These are phyloP conservation scores for Hermodice carunculata DNA, from an alignment of 2,888 invertebrate species.

Conservation along the genomic window DNA sequence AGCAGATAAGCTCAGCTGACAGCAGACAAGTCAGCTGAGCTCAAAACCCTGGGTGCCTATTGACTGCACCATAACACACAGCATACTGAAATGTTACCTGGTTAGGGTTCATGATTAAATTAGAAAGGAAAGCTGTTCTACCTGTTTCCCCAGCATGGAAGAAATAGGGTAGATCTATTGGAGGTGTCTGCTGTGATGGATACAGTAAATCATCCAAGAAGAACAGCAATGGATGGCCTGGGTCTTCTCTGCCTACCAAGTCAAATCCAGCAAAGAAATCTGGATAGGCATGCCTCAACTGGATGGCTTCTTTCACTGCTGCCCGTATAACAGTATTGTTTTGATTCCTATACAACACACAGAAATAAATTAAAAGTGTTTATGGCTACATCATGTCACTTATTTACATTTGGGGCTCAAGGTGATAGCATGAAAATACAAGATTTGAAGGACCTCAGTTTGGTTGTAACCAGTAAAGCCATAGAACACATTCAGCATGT, in stretches of 20 bases:
- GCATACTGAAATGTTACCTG: no score
- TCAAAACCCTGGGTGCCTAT: no score
- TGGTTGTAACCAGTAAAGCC: no score
- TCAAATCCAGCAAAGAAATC: conserved; percentile 62
- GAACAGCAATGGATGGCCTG: conserved; percentile 50
- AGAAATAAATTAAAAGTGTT: background rate
- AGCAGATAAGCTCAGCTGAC: no score
- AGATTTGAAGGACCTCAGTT: no score
- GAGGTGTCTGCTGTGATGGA: conserved; percentile 50
- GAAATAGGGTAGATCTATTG: conserved; percentile 58
- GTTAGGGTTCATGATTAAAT: no score
- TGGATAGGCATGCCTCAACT: conserved; percentile 47
- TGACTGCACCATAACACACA: no score
- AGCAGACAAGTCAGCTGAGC: no score
- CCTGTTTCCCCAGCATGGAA: conserved; percentile 69
- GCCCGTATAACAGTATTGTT: background rate
- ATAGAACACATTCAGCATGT: no score
- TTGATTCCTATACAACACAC: background rate
- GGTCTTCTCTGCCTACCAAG: conserved; percentile 62
- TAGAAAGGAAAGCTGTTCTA: no score
- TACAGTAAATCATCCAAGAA: conserved; percentile 55
- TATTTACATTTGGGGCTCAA: no score
- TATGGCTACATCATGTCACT: no score
- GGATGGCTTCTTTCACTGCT: conserved; percentile 36
- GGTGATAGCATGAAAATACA: background rate